A percentile compares a stretch with the other conserved stretches of the same genome.
Conservation (phyloP, 2,113 vertebrate genomes). For the Stomatorhinus ivindoensis region DNA sequence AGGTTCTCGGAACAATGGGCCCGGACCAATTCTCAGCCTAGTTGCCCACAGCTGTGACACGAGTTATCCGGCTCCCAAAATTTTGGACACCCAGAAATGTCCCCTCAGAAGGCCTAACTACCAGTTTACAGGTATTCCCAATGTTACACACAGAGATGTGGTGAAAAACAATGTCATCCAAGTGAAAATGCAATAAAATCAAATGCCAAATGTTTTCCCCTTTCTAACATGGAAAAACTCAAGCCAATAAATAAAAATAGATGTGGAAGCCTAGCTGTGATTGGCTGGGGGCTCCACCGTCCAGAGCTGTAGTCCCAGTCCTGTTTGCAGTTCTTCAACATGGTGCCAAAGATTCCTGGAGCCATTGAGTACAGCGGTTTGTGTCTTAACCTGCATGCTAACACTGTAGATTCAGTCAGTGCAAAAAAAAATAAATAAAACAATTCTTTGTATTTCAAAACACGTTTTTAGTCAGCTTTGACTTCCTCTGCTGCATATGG, state of each 20-base stretch:
- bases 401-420: neutral
- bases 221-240: neutral
- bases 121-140: neutral
- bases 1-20: neutral
- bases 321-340: neutral
- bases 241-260: constrained; percentile 6
- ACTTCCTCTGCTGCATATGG: neutral
- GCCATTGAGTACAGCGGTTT: neutral
- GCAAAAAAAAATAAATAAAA: neutral
- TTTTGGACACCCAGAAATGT: neutral
- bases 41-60: neutral
- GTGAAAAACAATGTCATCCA: neutral
- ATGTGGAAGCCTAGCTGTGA: neutral
- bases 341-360: neutral
- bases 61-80: neutral
- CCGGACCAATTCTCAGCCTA: neutral
- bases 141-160: neutral
- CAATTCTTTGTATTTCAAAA: neutral
- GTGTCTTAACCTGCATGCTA: neutral
- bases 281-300: neutral
- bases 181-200: neutral
- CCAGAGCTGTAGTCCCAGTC: neutral
- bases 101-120: neutral
- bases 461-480: neutral
- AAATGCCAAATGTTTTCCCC: neutral